Base-by-base conservation (phyloP, 2,113 vertebrate species). In the Bufo bufo region DNA sequence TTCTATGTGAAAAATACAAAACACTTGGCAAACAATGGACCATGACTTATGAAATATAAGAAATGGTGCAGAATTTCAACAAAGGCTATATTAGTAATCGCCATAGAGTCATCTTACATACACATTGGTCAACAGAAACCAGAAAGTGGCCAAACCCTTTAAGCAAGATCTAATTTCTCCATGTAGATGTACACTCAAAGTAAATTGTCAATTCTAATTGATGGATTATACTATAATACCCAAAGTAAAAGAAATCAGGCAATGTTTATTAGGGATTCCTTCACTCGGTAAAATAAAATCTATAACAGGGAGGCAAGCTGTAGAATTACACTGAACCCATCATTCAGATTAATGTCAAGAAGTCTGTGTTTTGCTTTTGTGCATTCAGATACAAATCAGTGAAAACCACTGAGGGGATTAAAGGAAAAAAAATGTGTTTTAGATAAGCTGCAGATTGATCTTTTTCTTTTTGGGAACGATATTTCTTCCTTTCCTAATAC, bases 401-500 rank as follows among this genome's bases (percentile, higher is more conserved):
- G 45, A 83, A 77, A 84, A 72, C 81, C 80, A 77, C 71, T 7
- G 66, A 87, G 79, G n/a, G 54, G 69, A 23, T 4, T 47, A 16
- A 78, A 56, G 72, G 33, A 33, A 33, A 13, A 84, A 84, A 78
- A 89, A 84, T 84, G 72, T 17, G 58, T 89, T 84, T 89, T 77
- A 77, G 49, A 78, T 78, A 84, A 84, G 61, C 87, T 84, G 74
- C 63, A 78, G 82, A 69, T 77, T 89, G 81, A 84, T 89, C 87
- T 77, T 89, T 89, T 90, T 90, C 69, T 80, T 90, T 87, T 33
- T 74, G 63, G 82, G 47, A 79, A 84, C 2, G 4, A 85, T 59
- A 80, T 91, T 89, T 79, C 72, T 54, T 56, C 4, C 33, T 89
- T 82, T 43, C 23, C 63, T 90, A 84, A 90, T 89, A 90, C 85